Percentiles rank a stretch among this genome's conserved stretches.
Evolutionary conservation across 2,113 vertebrate species (phyloP).

Genomic region (Lepisosteus osseus): DNA sequence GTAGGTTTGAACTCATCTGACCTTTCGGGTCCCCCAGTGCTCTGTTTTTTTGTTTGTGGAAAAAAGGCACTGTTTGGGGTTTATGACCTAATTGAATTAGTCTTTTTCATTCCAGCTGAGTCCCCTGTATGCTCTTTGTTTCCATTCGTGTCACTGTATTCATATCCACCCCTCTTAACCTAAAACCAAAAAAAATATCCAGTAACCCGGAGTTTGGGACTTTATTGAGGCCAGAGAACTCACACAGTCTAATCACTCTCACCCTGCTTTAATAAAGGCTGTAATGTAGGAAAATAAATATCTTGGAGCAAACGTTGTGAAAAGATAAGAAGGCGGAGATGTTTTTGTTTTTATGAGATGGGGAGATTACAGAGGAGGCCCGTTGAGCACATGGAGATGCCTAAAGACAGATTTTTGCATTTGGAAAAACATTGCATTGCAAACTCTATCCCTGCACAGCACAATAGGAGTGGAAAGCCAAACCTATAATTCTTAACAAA

Average conservation of each 20-base stretch:
- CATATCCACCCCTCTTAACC: conserved; percentile 21
- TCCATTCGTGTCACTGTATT: conserved; percentile 41
- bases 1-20: conserved; percentile 13
- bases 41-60: conserved; percentile 30
- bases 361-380: conserved; percentile 48
- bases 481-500: conserved; percentile 28
- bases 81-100: conserved; percentile 58
- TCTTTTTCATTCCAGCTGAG: conserved; percentile 36
- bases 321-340: conserved; percentile 30
- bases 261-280: conserved; percentile 56
- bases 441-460: not conserved
- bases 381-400: conserved; percentile 30
- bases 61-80: conserved; percentile 34
- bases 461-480: conserved; percentile 15
- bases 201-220: conserved; percentile 34
- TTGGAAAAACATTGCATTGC: conserved; percentile 32
- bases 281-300: conserved; percentile 46
- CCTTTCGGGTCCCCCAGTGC: conserved; percentile 20
- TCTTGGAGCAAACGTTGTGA: conserved; percentile 35
- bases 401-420: conserved; percentile 46
- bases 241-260: conserved; percentile 53
- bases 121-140: conserved; percentile 38
- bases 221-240: conserved; percentile 45
- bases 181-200: conserved; percentile 36
- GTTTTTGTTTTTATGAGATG: conserved; percentile 53